These are phyloP conservation scores for Drosophila orena DNA, from an alignment of 1,140 invertebrate genomes.

Conservation along the genomic window DNA sequence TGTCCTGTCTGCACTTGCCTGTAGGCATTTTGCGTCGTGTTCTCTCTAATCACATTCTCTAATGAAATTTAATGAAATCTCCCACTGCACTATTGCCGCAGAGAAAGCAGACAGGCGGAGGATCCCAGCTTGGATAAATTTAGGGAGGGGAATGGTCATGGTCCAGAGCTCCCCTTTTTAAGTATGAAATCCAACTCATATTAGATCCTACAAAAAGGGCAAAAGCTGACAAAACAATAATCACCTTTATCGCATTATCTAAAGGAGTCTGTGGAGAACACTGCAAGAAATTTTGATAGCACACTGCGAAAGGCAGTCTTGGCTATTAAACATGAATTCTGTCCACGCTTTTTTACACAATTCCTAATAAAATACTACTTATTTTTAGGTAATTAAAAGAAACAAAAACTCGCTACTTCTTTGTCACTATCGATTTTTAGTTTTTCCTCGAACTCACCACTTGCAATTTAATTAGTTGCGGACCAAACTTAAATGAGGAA, in stretches of 20 bases:
- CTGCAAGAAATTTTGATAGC: too few species aligned
- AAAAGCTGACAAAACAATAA: too few species aligned
- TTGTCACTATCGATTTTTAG: constrained; percentile 10
- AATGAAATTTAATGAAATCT: constrained; percentile 68
- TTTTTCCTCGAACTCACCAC: constrained; percentile 21
- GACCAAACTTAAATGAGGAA: constrained; percentile 44
- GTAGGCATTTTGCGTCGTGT: constrained; percentile 60
- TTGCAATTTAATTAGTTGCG: constrained; percentile 46
- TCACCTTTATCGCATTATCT: too few species aligned
- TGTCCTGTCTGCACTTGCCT: constrained; percentile 60
- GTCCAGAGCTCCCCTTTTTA: too few species aligned
- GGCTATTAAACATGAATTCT: too few species aligned
- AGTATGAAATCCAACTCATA: too few species aligned
- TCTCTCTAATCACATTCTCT: constrained; percentile 58
- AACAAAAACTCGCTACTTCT: background rate
- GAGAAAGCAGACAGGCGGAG: background rate
- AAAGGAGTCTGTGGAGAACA: too few species aligned
- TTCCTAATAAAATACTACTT: background rate
- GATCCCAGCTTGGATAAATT: too few species aligned
- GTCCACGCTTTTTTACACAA: too few species aligned
- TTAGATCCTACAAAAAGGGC: too few species aligned
- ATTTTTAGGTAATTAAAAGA: background rate
- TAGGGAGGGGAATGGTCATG: too few species aligned
- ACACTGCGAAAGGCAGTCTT: too few species aligned
- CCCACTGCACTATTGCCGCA: constrained; percentile 41